phyloP scores from a whole-genome alignment of 2,113 vertebrate genomes.

The Irena cyanogastra region DNA sequence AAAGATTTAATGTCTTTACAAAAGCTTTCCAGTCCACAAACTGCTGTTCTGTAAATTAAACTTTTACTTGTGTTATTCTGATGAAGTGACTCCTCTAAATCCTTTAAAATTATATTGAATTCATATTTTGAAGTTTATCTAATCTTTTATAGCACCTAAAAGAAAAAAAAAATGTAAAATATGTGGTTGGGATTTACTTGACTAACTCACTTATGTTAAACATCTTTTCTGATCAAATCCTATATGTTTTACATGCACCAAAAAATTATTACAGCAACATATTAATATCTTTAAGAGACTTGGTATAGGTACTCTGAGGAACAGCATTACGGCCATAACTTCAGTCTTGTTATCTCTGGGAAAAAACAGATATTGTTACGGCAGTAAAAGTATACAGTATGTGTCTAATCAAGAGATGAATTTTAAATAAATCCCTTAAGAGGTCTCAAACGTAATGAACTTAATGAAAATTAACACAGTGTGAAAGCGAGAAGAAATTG shows the following conservation, averaged over 20 bases:
- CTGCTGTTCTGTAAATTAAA: constrained; percentile 42
- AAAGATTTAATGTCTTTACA: background rate
- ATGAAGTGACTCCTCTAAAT: background rate
- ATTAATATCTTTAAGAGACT: constrained; percentile 47
- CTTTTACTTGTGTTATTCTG: constrained; percentile 7
- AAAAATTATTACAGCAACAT: constrained; percentile 64
- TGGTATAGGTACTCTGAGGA: constrained; percentile 47
- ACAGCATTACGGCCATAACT: constrained; percentile 75
- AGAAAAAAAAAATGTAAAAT: background rate
- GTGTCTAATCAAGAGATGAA: constrained; percentile 71
- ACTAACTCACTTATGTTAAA: constrained; percentile 45
- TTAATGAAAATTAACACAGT: constrained; percentile 80
- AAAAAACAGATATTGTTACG: constrained; percentile 79
- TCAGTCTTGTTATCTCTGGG: constrained; percentile 77
- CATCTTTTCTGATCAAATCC: constrained; percentile 43
- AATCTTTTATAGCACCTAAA: background rate
- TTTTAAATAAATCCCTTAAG: constrained; percentile 81
- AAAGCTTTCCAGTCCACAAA: background rate
- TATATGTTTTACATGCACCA: constrained; percentile 47
- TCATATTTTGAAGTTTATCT: constrained; percentile 32
- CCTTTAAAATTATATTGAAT: constrained; percentile 24
- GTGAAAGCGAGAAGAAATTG: constrained; percentile 63
- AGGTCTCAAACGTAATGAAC: constrained; percentile 74
- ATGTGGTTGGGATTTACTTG: constrained; percentile 28
- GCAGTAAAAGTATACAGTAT: constrained; percentile 60